These are phyloP conservation scores for Brachyhypopomus occidentalis DNA, from an alignment of 2,113 vertebrate genomes.

Conservation along the genomic window DNA sequence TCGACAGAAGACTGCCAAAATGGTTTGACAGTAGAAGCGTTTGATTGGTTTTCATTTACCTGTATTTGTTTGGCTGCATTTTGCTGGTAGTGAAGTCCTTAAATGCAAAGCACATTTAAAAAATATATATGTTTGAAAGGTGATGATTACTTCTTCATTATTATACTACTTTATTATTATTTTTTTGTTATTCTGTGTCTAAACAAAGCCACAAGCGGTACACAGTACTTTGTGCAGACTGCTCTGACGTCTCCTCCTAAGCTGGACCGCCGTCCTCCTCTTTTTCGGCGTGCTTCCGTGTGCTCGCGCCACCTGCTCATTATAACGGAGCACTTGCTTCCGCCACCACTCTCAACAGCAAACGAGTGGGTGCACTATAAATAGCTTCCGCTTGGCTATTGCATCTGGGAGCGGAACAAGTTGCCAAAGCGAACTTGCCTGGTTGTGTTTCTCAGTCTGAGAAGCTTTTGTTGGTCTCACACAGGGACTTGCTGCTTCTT, in stretches of 20 bases:
- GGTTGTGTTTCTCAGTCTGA: slow-evolving; percentile 62
- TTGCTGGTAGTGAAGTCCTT: too few species aligned
- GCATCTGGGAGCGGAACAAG: slow-evolving; percentile 63
- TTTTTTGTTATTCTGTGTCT: neutral
- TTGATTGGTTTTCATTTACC: too few species aligned
- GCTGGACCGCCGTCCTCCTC: slow-evolving; percentile 1
- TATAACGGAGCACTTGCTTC: slow-evolving; percentile 60
- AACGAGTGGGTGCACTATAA: slow-evolving; percentile 68
- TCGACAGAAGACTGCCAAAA: too few species aligned
- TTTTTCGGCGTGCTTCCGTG: slow-evolving; percentile 43
- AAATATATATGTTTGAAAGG: neutral
- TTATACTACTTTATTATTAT: neutral
- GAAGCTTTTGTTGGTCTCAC: slow-evolving; percentile 50
- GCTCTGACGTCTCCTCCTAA: neutral
- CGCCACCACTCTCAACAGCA: slow-evolving; percentile 51
- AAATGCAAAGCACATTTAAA: neutral
- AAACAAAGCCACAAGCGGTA: neutral
- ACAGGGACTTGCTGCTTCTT: neutral
- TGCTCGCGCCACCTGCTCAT: slow-evolving; percentile 64
- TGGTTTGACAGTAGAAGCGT: too few species aligned
- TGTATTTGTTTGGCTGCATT: too few species aligned
- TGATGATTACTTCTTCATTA: too few species aligned
- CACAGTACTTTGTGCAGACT: neutral
- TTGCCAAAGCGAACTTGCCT: slow-evolving; percentile 62
- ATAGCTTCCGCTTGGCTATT: slow-evolving; percentile 64